These are phyloP conservation scores for Eurosta solidaginis DNA, from an alignment of 1,140 invertebrate species.

Conservation along the genomic window DNA sequence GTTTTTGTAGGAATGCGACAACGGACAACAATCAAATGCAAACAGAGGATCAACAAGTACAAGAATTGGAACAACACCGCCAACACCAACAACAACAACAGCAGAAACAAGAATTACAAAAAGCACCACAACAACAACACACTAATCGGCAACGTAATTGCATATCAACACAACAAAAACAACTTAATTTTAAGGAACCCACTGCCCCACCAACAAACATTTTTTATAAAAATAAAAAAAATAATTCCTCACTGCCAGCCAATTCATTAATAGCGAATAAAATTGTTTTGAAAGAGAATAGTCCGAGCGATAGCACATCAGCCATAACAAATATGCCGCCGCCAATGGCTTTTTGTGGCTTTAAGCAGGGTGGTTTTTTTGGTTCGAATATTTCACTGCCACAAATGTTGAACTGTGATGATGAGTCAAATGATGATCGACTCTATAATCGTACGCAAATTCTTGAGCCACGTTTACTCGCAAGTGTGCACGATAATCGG, in stretches of 20 bases:
- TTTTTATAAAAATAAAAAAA: not conserved
- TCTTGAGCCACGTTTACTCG: not conserved
- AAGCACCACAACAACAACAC: not conserved
- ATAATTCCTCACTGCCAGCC: not conserved
- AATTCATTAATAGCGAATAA: not conserved
- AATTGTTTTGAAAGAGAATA: not conserved
- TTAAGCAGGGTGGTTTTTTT: conserved; percentile 54
- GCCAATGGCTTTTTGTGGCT: conserved; percentile 54
- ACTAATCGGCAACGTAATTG: not conserved
- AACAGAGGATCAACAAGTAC: not conserved
- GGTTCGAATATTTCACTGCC: conserved; percentile 49
- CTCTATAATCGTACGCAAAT: not conserved
- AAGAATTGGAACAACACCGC: not conserved
- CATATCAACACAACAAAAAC: conserved; percentile 6
- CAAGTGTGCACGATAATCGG: not conserved
- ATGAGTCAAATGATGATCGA: not conserved
- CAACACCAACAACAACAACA: not conserved
- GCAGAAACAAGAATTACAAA: not conserved
- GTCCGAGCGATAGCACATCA: not conserved
- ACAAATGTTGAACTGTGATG: conserved; percentile 1
- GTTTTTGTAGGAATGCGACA: conserved; percentile 24
- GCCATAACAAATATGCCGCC: conserved; percentile 37
- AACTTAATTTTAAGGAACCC: not conserved
- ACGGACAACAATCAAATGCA: not conserved
- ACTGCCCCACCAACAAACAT: not conserved